Evolutionary conservation across 2,888 invertebrate genomes (phyloP).

Genomic region (Napeogenes inachia): DNA sequence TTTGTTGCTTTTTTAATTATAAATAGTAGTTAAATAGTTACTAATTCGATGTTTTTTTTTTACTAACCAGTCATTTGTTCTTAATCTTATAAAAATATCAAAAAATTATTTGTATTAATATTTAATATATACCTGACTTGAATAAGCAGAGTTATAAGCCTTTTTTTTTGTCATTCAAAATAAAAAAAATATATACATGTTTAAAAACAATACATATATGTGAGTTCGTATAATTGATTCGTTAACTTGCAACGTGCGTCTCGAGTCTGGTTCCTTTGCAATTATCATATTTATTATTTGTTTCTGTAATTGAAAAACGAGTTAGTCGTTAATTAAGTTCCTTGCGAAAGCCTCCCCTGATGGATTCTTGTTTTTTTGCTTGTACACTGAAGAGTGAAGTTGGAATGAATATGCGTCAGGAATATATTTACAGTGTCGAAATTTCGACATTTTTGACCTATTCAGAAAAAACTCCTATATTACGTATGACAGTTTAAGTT

Average conservation of each 20-base stretch:
- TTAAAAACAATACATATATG: neutral
- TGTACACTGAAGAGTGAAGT: conserved; percentile 40
- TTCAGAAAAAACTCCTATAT: too few species aligned
- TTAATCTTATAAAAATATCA: too few species aligned
- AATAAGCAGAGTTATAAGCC: too few species aligned
- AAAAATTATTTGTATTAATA: too few species aligned
- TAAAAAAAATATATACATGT: neutral
- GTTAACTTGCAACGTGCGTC: neutral
- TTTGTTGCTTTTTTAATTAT: too few species aligned
- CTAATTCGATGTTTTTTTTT: too few species aligned
- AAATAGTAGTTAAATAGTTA: too few species aligned
- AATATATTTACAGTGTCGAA: conserved; percentile 61
- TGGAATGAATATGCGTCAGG: conserved; percentile 67
- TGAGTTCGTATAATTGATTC: neutral
- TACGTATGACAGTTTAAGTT: neutral
- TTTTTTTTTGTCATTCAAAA: too few species aligned
- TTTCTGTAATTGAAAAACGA: conserved; percentile 69
- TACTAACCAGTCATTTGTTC: too few species aligned
- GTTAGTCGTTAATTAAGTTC: conserved; percentile 63
- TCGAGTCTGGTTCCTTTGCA: conserved; percentile 26
- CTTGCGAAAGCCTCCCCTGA: conserved; percentile 59
- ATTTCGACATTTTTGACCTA: conserved; percentile 32
- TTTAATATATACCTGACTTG: too few species aligned
- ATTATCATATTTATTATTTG: conserved; percentile 55
- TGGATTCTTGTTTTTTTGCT: conserved; percentile 63